Base-by-base conservation (phyloP, 2,888 invertebrate genomes). In the Cheilosia scutellata region DNA sequence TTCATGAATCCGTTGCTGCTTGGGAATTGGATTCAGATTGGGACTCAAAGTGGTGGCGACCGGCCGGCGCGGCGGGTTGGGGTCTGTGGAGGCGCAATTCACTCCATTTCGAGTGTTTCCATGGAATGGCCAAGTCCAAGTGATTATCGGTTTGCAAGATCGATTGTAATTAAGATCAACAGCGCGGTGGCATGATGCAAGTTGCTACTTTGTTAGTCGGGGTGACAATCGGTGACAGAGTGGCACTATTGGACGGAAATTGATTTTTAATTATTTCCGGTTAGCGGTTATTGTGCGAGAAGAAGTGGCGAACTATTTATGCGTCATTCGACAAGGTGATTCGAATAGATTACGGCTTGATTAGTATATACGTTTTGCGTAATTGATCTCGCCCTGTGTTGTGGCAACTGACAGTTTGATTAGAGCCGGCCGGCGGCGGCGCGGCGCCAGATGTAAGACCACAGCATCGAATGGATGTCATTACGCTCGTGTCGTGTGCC, bases 181-280 rank as follows among this genome's bases (percentile, higher is more conserved):
- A 60, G 31, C 31, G n/a, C 20, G 37, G 13, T 55, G 40, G 66
- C 29, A 37, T 20, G 42, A 49, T 51, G 60, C 33, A 57, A 63
- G 70, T 75, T 82, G 65, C n/a, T n/a, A n/a, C 33, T 58, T 74
- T 75, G 65, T 31, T 57, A 49, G 58, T 27, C 55, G 70, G 37
- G 37, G 5, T 68, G 76, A 66, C 77, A 53, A 47, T 72, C 25
- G 68, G 25, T 53, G 42, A 20, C 6, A 47, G n/a, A 16, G 6
- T 58, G 29, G 31, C 60, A 33, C 51, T 77, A 37, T 47, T 2
- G 27, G 29, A 58, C 57, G 84, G 75, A 80, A 84, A 84, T 84
- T 84, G 79, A 65, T 70, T 80, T 79, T 71, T 71, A 79, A 84
- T 80, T 75, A 58, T 71, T 84, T 84, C 84, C 84, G 84, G 70